Evolutionary conservation across 2,888 invertebrate species (phyloP), one percentile per base, ranked within the genome.

Genomic region (Parelbella ahira): DNA sequence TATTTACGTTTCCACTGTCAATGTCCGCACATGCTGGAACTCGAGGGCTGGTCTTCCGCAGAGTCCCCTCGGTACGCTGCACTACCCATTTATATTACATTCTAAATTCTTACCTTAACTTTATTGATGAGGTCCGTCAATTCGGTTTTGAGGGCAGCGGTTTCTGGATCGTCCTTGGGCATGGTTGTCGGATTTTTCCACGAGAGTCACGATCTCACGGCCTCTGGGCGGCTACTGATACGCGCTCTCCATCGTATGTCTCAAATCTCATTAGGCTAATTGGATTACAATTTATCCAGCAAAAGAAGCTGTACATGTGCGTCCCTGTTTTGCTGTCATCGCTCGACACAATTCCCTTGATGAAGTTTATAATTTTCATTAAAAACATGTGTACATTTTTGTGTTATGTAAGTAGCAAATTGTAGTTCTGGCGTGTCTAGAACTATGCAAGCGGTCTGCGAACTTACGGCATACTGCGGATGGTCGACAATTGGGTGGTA

Each of bases 91-190:
- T n/a, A n/a, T n/a, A n/a, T n/a, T n/a, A n/a, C n/a, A n/a, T n/a
- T n/a, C n/a, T n/a, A n/a, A n/a, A n/a, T n/a, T n/a, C 21, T 34
- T 84, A 94, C 95, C 92, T 95, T 92, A 54, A 93, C 90, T 81
- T 93, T 92, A 52, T 91, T 90, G 61, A 95, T 93, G 51, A 96
- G 83, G 46, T 93, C 93, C 45, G 93, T 94, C 8, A 97, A 86
- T 77, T 97, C 96, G 63, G 94, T 92, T 67, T 93, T 92, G 12
- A 97, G 88, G 39, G 91, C 91, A 11, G 91, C 88, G 1, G 92
- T 91, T 79, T 96, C 96, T 0, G 95, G 91, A 75, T 96, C 96
- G 57, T 93, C 93, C 78, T 96, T 96, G 4, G 92, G 92, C 94
- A 94, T 94, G 65, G 25, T 23, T 25, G 6, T 6, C 7, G 6